These are phyloP conservation scores for Sthenelais limicola DNA, from an alignment of 2,888 invertebrate species.

Conservation along the genomic window DNA sequence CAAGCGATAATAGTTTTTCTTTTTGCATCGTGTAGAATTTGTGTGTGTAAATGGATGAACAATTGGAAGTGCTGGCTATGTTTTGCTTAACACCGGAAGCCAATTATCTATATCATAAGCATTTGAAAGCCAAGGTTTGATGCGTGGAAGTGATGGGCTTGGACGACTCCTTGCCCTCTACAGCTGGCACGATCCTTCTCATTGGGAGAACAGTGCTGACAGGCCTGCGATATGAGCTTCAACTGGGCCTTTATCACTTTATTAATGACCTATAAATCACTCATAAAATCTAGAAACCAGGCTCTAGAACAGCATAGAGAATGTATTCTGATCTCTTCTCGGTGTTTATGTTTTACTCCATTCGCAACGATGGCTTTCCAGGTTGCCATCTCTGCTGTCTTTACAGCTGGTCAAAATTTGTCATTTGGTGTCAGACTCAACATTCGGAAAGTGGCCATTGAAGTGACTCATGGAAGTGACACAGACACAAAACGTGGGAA, in stretches of 20 bases:
- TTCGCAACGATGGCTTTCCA: neutral
- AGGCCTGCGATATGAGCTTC: neutral
- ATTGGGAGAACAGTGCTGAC: neutral
- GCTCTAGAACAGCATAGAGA: too few species aligned
- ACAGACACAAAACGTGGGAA: constrained; percentile 12
- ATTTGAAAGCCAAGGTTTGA: too few species aligned
- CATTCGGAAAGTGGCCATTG: constrained; percentile 3
- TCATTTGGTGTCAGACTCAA: constrained; percentile 21
- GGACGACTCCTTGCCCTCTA: too few species aligned
- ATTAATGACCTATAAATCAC: constrained; percentile 29
- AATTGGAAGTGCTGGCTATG: too few species aligned
- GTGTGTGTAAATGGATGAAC: too few species aligned
- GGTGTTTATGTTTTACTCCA: neutral
- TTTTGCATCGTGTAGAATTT: too few species aligned
- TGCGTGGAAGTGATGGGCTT: too few species aligned
- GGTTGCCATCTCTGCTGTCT: constrained; percentile 8
- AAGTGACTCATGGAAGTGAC: neutral
- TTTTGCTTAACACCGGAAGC: too few species aligned
- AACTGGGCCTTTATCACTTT: constrained; percentile 2
- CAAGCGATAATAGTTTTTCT: too few species aligned
- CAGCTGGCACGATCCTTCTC: constrained; percentile 20
- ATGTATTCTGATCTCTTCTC: too few species aligned
- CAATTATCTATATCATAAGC: too few species aligned
- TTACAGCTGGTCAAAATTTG: constrained; percentile 21
- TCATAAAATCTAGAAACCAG: constrained; percentile 26